These are phyloP conservation scores for Telmatherina bonti DNA, from an alignment of 2,797 vertebrate genomes.

Conservation along the genomic window DNA sequence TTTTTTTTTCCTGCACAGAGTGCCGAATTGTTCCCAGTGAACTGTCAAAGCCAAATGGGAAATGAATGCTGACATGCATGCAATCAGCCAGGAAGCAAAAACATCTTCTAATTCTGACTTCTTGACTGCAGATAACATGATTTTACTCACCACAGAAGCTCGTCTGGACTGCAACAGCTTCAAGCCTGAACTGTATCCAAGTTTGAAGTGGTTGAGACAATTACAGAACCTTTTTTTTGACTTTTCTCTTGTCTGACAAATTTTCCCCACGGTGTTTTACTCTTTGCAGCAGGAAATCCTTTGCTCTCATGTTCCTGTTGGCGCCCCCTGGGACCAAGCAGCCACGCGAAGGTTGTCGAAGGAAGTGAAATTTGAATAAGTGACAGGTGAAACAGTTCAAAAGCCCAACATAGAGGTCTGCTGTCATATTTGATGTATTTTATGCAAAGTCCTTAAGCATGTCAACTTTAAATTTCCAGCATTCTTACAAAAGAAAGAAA, in stretches of 20 bases:
- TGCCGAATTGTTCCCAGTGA: constrained; percentile 27
- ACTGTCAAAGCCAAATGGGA: constrained; percentile 28
- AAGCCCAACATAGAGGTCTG: constrained; percentile 4
- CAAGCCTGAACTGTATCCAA: constrained; percentile 50
- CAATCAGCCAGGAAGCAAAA: constrained; percentile 40
- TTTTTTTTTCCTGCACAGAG: constrained; percentile 6
- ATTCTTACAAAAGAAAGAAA: constrained; percentile 9
- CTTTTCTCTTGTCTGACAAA: constrained; percentile 41
- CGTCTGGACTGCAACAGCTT: constrained; percentile 35
- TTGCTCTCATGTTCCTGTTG: constrained; percentile 23
- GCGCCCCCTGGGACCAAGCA: constrained; percentile 31
- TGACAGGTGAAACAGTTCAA: constrained; percentile 40
- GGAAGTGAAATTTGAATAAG: constrained; percentile 46
- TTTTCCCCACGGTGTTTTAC: constrained; percentile 65
- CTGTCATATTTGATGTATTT: constrained; percentile 1
- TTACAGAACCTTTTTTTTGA: constrained; percentile 38
- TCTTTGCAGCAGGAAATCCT: constrained; percentile 49
- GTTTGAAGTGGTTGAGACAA: constrained; percentile 27
- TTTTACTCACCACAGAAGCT: constrained; percentile 17
- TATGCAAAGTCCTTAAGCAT: neutral
- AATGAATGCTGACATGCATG: constrained; percentile 43
- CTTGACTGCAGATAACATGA: constrained; percentile 29
- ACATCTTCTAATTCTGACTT: neutral
- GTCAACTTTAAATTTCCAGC: neutral
- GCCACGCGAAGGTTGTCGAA: constrained; percentile 50